Base-by-base conservation (phyloP, 2,888 invertebrate genomes). In the Acanthococcus lagerstroemiae region DNA sequence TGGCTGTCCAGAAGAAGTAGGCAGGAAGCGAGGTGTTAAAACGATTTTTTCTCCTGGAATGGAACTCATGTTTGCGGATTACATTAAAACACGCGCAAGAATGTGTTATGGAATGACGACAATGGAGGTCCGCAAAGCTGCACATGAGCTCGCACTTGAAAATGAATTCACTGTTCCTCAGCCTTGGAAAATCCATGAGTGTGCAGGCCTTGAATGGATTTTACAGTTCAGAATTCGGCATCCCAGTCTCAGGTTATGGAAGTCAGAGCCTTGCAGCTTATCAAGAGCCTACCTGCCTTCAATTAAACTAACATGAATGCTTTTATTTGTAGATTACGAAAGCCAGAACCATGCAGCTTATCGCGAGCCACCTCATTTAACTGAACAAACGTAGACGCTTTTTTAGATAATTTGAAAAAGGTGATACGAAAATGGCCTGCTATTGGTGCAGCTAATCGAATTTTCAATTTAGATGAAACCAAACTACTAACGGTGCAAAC, bases 381-480 rank as follows among this genome's bases (percentile, higher is more conserved):
- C 27, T 25, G 21, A n/a, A 60, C 66, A 44, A 69, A 52, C 50
- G 68, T 67, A 4, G 27, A 17, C 7, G 24, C 22, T 37, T 68
- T 69, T 63, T 69, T 54, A 27, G 26, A 67, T 4, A 68, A 68
- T 26, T 46, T 69, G 26, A 26, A 69, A 67, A 50, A 57, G 3
- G 57, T 67, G 6, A 26, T 61, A 3, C 21, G 26, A 30, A 37
- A 58, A 15, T 61, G 50, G 67, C 48, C 61, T n/a, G 4, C 46
- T 52, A 68, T 70, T 69, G 70, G 70, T 6, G 70, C 72, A 69
- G 72, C 72, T 22, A 73, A 71, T 9, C 70, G 73, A 57, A 72
- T 76, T 27, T 77, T 70, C 55, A 76, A 75, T 69, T 48, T 74
- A 37, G 74, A 74, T 67, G 74, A 75, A 70, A 75, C 74, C 19